These are phyloP conservation scores for Amiota minor DNA, from an alignment of 2,888 invertebrate genomes.

Conservation along the genomic window DNA sequence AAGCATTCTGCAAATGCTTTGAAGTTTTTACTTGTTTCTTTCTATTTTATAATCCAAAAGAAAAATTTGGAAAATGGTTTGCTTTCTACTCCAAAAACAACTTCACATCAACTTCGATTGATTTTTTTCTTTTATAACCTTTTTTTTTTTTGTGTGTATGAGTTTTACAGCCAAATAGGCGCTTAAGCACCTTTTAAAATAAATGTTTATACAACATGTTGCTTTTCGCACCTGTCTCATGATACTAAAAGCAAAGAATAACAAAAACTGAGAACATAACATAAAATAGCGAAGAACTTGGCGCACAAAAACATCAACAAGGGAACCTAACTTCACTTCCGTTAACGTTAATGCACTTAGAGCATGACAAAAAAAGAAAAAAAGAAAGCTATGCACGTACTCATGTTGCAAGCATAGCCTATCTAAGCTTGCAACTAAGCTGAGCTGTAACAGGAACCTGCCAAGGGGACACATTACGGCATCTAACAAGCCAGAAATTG, in stretches of 20 bases:
- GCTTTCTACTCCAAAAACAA: neutral
- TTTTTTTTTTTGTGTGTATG: no score
- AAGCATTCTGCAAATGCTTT: neutral
- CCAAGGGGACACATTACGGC: slow-evolving; percentile 20
- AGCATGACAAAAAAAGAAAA: neutral
- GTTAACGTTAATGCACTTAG: slow-evolving; percentile 22
- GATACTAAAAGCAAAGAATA: neutral
- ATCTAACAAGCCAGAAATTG: slow-evolving; percentile 38
- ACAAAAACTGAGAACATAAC: neutral
- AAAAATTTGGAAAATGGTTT: neutral
- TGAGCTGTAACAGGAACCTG: neutral
- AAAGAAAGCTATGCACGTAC: neutral
- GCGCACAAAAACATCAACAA: slow-evolving; percentile 5
- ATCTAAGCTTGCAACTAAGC: neutral
- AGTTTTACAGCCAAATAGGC: neutral
- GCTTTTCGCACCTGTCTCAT: slow-evolving; percentile 22
- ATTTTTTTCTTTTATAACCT: no score
- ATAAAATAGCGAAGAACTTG: neutral
- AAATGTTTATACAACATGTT: slow-evolving; percentile 16
- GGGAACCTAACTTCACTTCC: neutral
- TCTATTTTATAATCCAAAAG: neutral
- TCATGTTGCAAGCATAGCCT: neutral
- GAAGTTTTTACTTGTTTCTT: neutral
- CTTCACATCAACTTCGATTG: neutral
- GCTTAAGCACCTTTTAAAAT: slow-evolving; percentile 5